These are phyloP conservation scores for Sardina pilchardus DNA, from an alignment of 2,113 vertebrate species.

Conservation along the genomic window DNA sequence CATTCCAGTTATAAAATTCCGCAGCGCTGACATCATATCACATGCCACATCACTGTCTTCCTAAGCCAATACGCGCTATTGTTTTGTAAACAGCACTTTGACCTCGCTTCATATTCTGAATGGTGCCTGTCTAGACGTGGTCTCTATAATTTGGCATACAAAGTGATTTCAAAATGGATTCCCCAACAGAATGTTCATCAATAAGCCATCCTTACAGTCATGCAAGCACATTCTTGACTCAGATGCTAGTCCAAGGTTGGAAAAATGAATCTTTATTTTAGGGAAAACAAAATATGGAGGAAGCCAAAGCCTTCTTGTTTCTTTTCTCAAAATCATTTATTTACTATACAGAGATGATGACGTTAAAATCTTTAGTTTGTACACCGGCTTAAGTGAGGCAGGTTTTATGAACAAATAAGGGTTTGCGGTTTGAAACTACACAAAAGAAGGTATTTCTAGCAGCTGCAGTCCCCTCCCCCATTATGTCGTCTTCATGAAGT, in stretches of 20 bases:
- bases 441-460: conserved; percentile 77
- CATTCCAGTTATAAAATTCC: neutral
- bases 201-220: neutral
- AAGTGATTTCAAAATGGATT: neutral
- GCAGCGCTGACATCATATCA: conserved; percentile 1
- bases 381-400: conserved; percentile 68
- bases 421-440: conserved; percentile 67
- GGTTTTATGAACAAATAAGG: conserved; percentile 62
- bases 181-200: neutral
- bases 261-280: neutral
- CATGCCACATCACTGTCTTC: neutral
- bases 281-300: conserved; percentile 57
- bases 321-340: conserved; percentile 90
- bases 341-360: conserved; percentile 89
- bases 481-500: conserved; percentile 45
- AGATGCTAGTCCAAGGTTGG: neutral
- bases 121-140: neutral
- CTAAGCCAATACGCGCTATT: neutral
- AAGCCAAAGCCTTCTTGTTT: conserved; percentile 77
- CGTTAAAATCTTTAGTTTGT: conserved; percentile 80
- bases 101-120: neutral
- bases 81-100: neutral
- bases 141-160: neutral
- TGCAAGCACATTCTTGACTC: conserved; percentile 4
- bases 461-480: conserved; percentile 66